These are phyloP conservation scores for Lumbricus terrestris DNA, from an alignment of 2,888 invertebrate species.

Conservation along the genomic window DNA sequence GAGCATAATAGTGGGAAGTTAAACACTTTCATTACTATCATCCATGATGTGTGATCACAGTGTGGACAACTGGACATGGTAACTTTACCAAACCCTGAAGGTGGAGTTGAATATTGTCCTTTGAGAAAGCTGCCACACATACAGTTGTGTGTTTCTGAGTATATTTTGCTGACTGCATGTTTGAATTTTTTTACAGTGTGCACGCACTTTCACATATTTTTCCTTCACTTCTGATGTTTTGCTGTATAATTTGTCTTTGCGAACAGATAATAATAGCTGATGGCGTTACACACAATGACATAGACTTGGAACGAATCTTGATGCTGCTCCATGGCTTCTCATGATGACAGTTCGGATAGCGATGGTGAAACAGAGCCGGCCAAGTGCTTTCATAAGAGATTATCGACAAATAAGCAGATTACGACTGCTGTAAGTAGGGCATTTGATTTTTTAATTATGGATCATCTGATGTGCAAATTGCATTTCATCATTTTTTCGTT, in stretches of 20 bases:
- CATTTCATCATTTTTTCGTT: neutral
- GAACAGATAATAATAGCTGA: neutral
- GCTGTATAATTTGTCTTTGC: neutral
- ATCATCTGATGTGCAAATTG: too few relatives aligned
- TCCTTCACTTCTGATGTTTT: neutral
- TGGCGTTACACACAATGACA: neutral
- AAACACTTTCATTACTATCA: too few relatives aligned
- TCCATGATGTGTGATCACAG: too few relatives aligned
- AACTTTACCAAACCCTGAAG: neutral
- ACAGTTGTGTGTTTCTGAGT: neutral
- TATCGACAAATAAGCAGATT: slow-evolving; percentile 80
- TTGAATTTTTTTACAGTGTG: too few relatives aligned
- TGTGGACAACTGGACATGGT: too few relatives aligned
- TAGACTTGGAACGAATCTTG: neutral
- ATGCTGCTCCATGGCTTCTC: slow-evolving; percentile 29
- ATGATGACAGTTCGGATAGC: slow-evolving; percentile 74
- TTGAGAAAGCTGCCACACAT: neutral
- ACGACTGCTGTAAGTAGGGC: slow-evolving; percentile 72
- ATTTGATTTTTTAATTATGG: neutral
- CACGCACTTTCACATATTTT: neutral
- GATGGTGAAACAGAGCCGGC: slow-evolving; percentile 80
- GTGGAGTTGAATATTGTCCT: neutral
- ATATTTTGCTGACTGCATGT: neutral
- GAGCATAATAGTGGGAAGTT: too few relatives aligned
- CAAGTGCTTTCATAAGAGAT: slow-evolving; percentile 73